Evolutionary conservation across 2,797 vertebrate genomes (phyloP).

Genomic region (Hapalemur alaotrensis): DNA sequence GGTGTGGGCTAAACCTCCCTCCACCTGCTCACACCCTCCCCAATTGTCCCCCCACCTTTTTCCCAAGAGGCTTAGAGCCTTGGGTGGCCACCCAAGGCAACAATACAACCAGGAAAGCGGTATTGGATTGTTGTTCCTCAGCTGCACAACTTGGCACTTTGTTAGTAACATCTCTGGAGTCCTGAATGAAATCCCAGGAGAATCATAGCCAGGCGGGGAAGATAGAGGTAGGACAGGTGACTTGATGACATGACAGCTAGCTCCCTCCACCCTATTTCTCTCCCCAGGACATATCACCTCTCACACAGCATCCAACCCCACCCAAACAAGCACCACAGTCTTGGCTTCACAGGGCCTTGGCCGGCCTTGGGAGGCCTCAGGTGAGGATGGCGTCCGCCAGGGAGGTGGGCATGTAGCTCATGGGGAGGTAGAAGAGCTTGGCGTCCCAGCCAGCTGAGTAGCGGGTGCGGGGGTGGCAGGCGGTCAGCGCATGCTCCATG

Average conservation of each 20-base stretch:
- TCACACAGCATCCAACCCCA: background rate
- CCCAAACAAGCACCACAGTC: no score
- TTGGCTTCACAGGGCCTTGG: background rate
- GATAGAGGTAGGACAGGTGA: background rate
- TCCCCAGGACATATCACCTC: background rate
- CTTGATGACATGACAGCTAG: background rate
- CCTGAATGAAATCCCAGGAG: background rate
- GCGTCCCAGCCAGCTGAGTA: no score
- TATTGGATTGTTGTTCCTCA: background rate
- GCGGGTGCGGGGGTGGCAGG: background rate
- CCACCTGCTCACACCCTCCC: background rate
- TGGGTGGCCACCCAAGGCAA: background rate
- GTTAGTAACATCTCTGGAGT: background rate
- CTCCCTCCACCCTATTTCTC: fast-evolving
- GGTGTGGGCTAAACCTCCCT: background rate
- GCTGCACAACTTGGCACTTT: background rate
- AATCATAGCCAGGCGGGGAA: background rate
- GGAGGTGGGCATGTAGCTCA: no score
- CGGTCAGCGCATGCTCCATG: constrained; percentile 55
- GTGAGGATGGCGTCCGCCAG: no score
- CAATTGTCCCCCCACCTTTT: background rate
- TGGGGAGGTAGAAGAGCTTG: no score
- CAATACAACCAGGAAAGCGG: background rate
- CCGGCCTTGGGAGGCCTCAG: background rate
- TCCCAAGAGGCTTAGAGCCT: background rate